phyloP scores from a whole-genome alignment of 2,888 invertebrate genomes.

The Erebia aethiops region DNA sequence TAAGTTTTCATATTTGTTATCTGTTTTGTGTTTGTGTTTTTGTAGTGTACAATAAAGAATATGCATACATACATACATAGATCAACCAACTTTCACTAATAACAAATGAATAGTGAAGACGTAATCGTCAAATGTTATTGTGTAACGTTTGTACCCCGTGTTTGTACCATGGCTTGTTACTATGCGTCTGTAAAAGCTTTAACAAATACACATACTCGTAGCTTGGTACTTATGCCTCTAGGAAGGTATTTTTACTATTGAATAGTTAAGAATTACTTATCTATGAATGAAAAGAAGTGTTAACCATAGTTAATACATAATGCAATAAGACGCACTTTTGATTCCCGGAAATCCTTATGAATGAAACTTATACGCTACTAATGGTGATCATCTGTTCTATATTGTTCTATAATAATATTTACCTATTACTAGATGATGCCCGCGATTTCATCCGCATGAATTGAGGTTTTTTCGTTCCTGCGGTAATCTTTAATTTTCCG shows the following conservation, averaged over 20 bases:
- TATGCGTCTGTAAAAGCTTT: slow-evolving; percentile 10
- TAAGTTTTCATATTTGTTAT: no score
- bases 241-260: neutral
- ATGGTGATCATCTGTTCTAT: neutral
- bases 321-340: neutral
- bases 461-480: no score
- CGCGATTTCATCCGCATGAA: no score
- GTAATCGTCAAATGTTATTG: slow-evolving; percentile 28
- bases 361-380: neutral
- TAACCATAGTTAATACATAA: neutral
- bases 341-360: neutral
- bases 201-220: slow-evolving; percentile 27
- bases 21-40: no score
- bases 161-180: no score
- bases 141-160: neutral
- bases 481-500: no score
- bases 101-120: slow-evolving; percentile 28
- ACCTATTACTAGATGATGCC: no score
- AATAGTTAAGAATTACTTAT: neutral
- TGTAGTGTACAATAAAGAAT: no score
- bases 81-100: slow-evolving; percentile 34
- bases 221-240: neutral
- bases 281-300: neutral
- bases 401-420: no score
- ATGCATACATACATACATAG: no score